A percentile compares a stretch with the other conserved stretches of the same genome.
Conservation (phyloP, 37 sponge, comb jelly and placozoan genomes). For the Mnemiopsis leidyi region DNA sequence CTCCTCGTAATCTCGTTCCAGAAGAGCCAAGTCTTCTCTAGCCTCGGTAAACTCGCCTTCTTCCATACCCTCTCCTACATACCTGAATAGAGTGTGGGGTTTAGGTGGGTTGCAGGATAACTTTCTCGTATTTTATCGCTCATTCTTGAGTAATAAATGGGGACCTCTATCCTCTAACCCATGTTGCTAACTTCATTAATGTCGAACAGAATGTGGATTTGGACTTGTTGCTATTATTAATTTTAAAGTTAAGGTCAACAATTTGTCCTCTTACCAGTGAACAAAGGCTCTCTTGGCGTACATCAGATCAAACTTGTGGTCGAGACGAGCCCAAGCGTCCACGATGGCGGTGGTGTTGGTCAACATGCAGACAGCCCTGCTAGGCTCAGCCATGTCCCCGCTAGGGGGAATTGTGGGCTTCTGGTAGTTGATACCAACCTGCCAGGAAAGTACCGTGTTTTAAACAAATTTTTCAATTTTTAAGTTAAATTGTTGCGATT, state of each 20-base stretch:
- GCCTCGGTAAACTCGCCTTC: conserved; percentile 95
- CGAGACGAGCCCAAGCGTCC: conserved; percentile 96
- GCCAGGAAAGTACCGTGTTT: too few species aligned
- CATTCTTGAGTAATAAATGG: too few species aligned
- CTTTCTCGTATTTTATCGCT: too few species aligned
- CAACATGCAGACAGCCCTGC: conserved; percentile 91
- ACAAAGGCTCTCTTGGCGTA: conserved; percentile 98
- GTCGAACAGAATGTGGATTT: too few species aligned
- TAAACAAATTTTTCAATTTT: too few species aligned
- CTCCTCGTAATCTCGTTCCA: conserved; percentile 90
- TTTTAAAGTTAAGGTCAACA: too few species aligned
- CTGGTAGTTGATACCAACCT: conserved; percentile 63
- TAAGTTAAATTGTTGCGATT: too few species aligned
- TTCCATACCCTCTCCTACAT: conserved; percentile 96
- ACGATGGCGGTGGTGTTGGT: conserved; percentile 97
- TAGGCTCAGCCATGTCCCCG: conserved; percentile 91
- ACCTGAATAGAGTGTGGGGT: too few species aligned
- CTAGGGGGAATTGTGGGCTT: conserved; percentile 79
- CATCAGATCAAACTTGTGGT: conserved; percentile 99
- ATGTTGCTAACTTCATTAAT: too few species aligned
- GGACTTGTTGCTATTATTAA: too few species aligned
- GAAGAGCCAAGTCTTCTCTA: conserved; percentile 88
- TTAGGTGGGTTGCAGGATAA: too few species aligned
- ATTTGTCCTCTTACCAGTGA: conserved; percentile 93
- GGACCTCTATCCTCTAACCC: too few species aligned